Percentiles rank a stretch among this genome's conserved stretches.
Evolutionary conservation across 2,888 invertebrate genomes (phyloP).

Genomic region (Cheilosia soror): DNA sequence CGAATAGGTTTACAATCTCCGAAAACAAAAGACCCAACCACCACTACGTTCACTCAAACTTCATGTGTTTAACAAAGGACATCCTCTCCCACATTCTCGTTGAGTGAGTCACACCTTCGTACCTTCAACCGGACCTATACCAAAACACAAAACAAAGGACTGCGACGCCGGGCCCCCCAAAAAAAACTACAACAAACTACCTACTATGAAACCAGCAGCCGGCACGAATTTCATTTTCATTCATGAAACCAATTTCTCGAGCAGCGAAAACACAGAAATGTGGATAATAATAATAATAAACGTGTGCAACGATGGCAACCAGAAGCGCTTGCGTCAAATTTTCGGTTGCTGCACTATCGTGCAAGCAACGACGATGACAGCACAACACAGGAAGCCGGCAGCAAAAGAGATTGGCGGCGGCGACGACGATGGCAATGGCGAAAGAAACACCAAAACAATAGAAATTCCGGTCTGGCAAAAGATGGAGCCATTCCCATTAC

Average conservation of each 20-base stretch:
- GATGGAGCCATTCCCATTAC: slow-evolving; percentile 43
- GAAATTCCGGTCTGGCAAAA: slow-evolving; percentile 50
- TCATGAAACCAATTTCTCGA: slow-evolving; percentile 65
- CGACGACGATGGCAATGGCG: no score
- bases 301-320: slow-evolving; percentile 40
- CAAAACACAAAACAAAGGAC: slow-evolving; percentile 66
- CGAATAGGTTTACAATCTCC: no score
- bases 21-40: no score
- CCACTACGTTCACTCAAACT: background rate
- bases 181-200: slow-evolving; percentile 24
- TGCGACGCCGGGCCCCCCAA: slow-evolving; percentile 32
- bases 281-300: slow-evolving; percentile 66
- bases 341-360: slow-evolving; percentile 43
- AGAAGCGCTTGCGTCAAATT: slow-evolving; percentile 72
- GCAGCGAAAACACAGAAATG: slow-evolving; percentile 31
- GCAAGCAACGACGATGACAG: slow-evolving; percentile 20
- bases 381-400: slow-evolving; percentile 64
- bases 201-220: slow-evolving; percentile 2
- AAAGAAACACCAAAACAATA: slow-evolving; percentile 62
- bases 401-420: background rate
- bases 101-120: slow-evolving; percentile 30
- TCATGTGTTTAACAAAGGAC: slow-evolving; percentile 47
- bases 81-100: slow-evolving; percentile 37
- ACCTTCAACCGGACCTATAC: slow-evolving; percentile 50
- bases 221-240: slow-evolving; percentile 66